Percentiles rank a stretch among this genome's conserved stretches.
Evolutionary conservation across 2,888 invertebrate species (phyloP).

Genomic region (Agrotis puta): DNA sequence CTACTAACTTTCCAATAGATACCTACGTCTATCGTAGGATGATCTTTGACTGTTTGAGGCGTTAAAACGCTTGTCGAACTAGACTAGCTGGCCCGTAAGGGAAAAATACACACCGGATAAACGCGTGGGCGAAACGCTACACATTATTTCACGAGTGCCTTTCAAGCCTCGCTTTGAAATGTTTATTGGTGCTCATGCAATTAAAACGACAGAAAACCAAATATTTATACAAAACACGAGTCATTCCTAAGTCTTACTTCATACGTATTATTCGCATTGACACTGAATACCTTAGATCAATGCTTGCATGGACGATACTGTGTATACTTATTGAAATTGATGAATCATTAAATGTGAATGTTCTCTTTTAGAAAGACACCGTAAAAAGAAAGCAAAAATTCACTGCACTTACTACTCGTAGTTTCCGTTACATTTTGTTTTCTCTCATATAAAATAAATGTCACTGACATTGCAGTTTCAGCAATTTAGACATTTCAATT

Average conservation of each 20-base stretch:
- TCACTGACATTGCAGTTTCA: constrained; percentile 44
- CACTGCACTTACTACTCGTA: constrained; percentile 46
- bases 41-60: constrained; percentile 61
- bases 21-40: constrained; percentile 50
- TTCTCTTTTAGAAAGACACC: constrained; percentile 39
- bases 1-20: constrained; percentile 58
- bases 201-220: background rate
- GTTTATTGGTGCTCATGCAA: constrained; percentile 13
- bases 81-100: constrained; percentile 50
- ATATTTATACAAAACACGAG: background rate
- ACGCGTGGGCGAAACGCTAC: constrained; percentile 45
- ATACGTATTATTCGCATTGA: background rate
- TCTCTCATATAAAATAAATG: constrained; percentile 59
- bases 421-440: constrained; percentile 55
- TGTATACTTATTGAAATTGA: constrained; percentile 45
- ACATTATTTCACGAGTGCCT: background rate
- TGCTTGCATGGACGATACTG: constrained; percentile 17
- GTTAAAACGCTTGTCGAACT: constrained; percentile 57
- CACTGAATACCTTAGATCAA: background rate
- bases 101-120: constrained; percentile 38
- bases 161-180: background rate
- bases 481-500: constrained; percentile 34
- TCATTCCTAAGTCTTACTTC: background rate
- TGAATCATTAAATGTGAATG: constrained; percentile 51
- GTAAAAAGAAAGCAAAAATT: constrained; percentile 68